Base-by-base conservation (phyloP, 2,797 vertebrate genomes). In the Enteromius trimaculatus region DNA sequence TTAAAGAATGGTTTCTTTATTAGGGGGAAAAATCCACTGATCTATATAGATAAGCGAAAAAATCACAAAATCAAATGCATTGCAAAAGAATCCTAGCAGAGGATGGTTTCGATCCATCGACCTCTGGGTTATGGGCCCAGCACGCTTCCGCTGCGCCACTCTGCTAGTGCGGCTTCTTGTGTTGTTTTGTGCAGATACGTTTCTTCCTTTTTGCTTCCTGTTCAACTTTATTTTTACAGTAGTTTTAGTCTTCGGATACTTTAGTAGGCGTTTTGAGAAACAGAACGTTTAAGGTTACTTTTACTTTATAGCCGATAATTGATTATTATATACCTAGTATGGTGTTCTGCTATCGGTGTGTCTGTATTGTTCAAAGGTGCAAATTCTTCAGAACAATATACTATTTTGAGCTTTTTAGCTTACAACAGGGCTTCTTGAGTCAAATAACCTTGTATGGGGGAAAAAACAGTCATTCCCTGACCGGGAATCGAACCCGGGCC, bases 121-220 rank as follows among this genome's bases (percentile, higher is more conserved):
- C 94, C 93, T 94, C 93, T 95, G 94, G 94, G 93, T 95, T 95
- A 95, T 95, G 94, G 93, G 93, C 93, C 94, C 94, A 95, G 94
- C 94, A 95, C 93, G 92, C 93, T 93, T 94, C 94, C 93, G 94
- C 94, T 95, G 93, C 93, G 93, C 94, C 94, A 94, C 94, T 95
- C 94, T 95, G 94, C 92, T 93, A 0, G 0, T 16, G 10, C 0
- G 0, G 0, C 10, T 1, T 0, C 0, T 0, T 0, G 17, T 0
- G 0, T 0, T 0, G 10, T 10, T 31, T 21, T 68, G 10, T 37
- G 0, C 0, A 0, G 0, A 37, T 55, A 9, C 2, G 0, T 49
- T 19, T 10, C 3, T 1, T 4, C 5, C 8, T 9, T 17, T 0
- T 0, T 5, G 19, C 0, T 21, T 5, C 31, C 21, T 5, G n/a